phyloP scores from a whole-genome alignment of 2,797 vertebrate species.

The Diglossa cyanea region DNA sequence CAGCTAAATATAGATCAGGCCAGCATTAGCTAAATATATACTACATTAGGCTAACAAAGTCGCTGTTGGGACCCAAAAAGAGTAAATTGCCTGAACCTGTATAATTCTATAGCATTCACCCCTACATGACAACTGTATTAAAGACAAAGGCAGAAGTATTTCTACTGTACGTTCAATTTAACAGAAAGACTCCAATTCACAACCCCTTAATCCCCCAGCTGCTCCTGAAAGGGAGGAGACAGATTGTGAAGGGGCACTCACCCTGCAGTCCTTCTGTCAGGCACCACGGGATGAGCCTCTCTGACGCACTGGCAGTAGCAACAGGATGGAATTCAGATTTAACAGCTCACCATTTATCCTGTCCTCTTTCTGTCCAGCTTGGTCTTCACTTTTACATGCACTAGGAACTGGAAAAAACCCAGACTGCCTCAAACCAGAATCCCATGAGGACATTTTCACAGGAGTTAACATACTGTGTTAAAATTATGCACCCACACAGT shows the following conservation, averaged over 20 bases:
- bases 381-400: neutral
- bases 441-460: conserved; percentile 5
- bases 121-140: neutral
- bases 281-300: neutral
- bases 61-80: neutral
- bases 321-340: neutral
- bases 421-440: neutral
- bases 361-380: neutral
- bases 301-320: neutral
- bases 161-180: neutral
- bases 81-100: neutral
- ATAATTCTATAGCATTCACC: neutral
- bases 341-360: neutral
- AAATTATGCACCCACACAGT: conserved; percentile 41
- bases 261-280: neutral
- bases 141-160: neutral
- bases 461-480: conserved; percentile 22
- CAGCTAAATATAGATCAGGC: neutral
- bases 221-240: neutral
- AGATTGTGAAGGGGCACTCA: neutral
- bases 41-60: neutral
- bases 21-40: neutral
- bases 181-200: neutral
- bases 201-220: neutral
- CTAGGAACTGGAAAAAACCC: neutral